Percentiles rank a stretch among this genome's conserved stretches.
Conservation (phyloP, 2,797 vertebrate genomes). For the Trichosurus vulpecula region DNA sequence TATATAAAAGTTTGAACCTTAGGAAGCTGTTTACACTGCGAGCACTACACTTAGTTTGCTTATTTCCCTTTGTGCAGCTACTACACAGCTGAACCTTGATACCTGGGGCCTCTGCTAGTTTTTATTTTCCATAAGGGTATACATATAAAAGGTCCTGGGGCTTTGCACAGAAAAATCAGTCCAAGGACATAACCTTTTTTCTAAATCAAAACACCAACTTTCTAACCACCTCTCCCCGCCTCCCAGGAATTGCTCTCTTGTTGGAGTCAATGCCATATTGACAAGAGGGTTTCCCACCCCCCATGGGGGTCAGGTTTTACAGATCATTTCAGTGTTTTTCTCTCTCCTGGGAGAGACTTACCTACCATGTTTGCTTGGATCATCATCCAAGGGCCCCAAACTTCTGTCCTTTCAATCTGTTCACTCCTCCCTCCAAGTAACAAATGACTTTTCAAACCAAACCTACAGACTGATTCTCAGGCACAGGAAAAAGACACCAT, state of each 20-base stretch:
- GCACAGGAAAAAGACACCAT: not conserved
- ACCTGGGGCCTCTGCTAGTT: not conserved
- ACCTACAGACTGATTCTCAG: not conserved
- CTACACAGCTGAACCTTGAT: not conserved
- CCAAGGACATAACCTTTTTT: not conserved
- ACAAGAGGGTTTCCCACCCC: not conserved
- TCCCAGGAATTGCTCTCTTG: not conserved
- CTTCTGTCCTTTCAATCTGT: not conserved
- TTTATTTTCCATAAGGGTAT: not conserved
- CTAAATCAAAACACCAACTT: not conserved
- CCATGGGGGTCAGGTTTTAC: not conserved
- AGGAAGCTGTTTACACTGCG: slow-evolving; percentile 31
- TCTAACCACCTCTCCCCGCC: not conserved
- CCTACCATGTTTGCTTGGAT: not conserved
- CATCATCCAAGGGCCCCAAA: slow-evolving; percentile 6
- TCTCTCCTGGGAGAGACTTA: not conserved
- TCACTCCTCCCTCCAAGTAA: not conserved
- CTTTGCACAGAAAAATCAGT: not conserved
- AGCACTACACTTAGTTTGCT: slow-evolving; percentile 57
- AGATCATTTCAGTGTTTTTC: not conserved
- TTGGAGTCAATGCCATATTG: not conserved
- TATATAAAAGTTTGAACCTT: slow-evolving; percentile 68
- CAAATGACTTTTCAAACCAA: not conserved
- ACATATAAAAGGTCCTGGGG: not conserved
- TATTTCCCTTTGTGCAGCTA: not conserved